These are phyloP conservation scores for Papilio demoleus DNA, from an alignment of 2,888 invertebrate species.

Conservation along the genomic window DNA sequence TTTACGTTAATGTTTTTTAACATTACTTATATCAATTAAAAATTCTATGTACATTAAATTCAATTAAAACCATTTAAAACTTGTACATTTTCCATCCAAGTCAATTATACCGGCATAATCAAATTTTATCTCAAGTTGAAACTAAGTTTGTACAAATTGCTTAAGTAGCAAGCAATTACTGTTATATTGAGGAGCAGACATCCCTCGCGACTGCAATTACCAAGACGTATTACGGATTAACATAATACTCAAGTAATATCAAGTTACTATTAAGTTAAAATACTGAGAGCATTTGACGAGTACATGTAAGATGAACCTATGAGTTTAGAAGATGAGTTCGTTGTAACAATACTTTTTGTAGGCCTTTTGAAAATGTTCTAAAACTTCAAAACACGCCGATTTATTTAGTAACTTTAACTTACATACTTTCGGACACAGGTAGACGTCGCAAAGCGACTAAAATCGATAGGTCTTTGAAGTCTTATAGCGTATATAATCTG, in stretches of 20 bases:
- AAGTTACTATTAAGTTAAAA: constrained; percentile 21
- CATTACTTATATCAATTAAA: neutral
- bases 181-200: constrained; percentile 24
- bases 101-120: constrained; percentile 22
- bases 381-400: too few relatives aligned
- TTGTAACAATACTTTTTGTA: too few relatives aligned
- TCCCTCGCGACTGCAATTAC: constrained; percentile 30
- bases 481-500: too few relatives aligned
- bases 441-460: too few relatives aligned
- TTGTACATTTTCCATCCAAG: constrained; percentile 9
- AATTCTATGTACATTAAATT: neutral
- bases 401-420: too few relatives aligned
- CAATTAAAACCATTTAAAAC: constrained; percentile 10
- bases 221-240: constrained; percentile 27
- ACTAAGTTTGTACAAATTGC: constrained; percentile 36
- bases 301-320: neutral
- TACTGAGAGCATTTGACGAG: constrained; percentile 38
- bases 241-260: constrained; percentile 28
- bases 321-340: neutral
- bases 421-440: too few relatives aligned
- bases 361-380: too few relatives aligned
- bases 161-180: constrained; percentile 37
- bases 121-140: constrained; percentile 31
- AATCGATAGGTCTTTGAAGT: too few relatives aligned
- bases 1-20: neutral